Evolutionary conservation across 2,113 vertebrate genomes (phyloP), one percentile per base, ranked within the genome.

Genomic region (Ochotona curzoniae): DNA sequence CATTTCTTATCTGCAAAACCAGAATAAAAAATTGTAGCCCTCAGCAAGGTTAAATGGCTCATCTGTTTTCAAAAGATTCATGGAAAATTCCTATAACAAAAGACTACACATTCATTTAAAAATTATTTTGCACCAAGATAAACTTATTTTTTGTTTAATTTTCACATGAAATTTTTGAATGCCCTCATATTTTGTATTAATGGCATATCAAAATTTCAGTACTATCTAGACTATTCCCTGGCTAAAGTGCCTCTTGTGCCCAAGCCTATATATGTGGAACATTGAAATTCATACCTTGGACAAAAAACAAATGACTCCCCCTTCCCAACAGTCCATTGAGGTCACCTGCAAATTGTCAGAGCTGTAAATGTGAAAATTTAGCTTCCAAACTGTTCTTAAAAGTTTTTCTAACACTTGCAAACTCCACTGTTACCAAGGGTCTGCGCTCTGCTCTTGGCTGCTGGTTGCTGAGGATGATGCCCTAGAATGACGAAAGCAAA

Each of bases 311-410:
- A 26, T 32, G 60, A 20, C 44, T 64, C 13, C 44, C 26, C 28
- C 70, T 14, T 21, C 11, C n/a, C 81, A 83, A 5, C 35, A 18
- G 12, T 32, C 63, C 10, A 3, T 0, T 80, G 28, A 47, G 7
- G 15, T 90, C 49, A 78, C 54, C 90, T 61, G 30, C 26, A 92
- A 79, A 90, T 51, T 26, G 64, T 82, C 44, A 74, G 88, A 90
- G 25, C 30, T 69, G 57, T 7, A 82, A 51, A 47, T 66, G 82
- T 79, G 51, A 74, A 95, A 70, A 57, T 8, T 60, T 93, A 84
- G 69, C 49, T 84, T 25, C 38, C 60, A 87, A 93, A 57, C 4
- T 85, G 5, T 32, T 17, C 44, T 44, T 20, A 88, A 54, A 7
- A 20, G 12, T n/a, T 73, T 66, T 69, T 38, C 54, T 30, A 70